Conservation (phyloP, 2,797 vertebrate genomes). For the Spheniscus humboldti region DNA sequence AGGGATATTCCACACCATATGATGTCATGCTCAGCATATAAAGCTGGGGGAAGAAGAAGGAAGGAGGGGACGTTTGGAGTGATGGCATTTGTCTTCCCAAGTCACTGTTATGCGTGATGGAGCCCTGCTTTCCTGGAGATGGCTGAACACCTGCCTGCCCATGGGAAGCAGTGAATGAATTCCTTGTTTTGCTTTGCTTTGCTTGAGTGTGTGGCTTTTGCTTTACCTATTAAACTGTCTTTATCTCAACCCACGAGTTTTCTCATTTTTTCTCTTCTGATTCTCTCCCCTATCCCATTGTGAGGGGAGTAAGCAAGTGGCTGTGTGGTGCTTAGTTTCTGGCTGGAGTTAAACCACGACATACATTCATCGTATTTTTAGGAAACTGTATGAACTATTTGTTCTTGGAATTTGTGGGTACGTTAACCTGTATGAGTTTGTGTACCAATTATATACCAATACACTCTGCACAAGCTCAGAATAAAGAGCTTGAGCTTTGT, state of each 20-base stretch:
- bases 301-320: fast-evolving
- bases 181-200: neutral
- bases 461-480: neutral
- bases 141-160: neutral
- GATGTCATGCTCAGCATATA: fast-evolving
- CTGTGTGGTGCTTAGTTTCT: neutral
- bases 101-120: fast-evolving
- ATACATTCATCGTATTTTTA: neutral
- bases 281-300: neutral
- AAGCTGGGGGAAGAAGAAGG: neutral
- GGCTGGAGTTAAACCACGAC: neutral
- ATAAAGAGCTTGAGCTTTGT: neutral
- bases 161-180: neutral
- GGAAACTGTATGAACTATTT: neutral
- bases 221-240: neutral
- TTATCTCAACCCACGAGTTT: neutral
- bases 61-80: fast-evolving
- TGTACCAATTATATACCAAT: no score
- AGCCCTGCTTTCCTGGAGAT: neutral
- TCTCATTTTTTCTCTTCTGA: neutral
- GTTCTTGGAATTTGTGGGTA: neutral
- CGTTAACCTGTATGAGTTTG: neutral
- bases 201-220: fast-evolving
- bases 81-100: fast-evolving
- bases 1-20: neutral